A percentile compares a stretch with the other conserved stretches of the same genome.
Conservation (phyloP, 2,113 vertebrate genomes). For the Amia ocellicauda region DNA sequence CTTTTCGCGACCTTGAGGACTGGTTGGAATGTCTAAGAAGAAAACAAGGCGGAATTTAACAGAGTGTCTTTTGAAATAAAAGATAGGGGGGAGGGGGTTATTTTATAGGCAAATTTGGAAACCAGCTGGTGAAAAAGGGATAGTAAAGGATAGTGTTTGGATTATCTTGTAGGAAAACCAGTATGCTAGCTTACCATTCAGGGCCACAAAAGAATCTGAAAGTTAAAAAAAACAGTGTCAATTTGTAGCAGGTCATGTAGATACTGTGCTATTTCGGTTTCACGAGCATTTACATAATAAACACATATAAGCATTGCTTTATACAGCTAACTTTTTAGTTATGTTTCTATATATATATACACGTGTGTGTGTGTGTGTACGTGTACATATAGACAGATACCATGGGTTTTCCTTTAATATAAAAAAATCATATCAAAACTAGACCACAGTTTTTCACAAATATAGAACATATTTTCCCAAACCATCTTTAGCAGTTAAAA, state of each 20-base stretch:
- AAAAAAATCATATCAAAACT: too few relatives aligned
- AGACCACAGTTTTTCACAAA: too few relatives aligned
- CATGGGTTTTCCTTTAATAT: too few relatives aligned
- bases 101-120: conserved; percentile 12
- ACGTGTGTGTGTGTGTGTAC: conserved; percentile 1
- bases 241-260: too few relatives aligned
- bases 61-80: conserved; percentile 11
- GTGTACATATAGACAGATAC: too few relatives aligned
- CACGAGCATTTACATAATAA: too few relatives aligned
- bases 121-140: not conserved
- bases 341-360: not conserved
- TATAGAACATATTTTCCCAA: too few relatives aligned
- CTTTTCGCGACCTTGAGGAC: conserved; percentile 84
- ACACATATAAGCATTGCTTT: conserved; percentile 33
- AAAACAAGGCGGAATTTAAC: conserved; percentile 61
- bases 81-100: conserved; percentile 45
- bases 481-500: too few relatives aligned
- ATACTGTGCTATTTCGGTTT: too few relatives aligned
- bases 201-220: conserved; percentile 93
- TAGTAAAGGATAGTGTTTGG: not conserved
- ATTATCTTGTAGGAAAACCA: not conserved
- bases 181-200: conserved; percentile 85
- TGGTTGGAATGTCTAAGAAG: conserved; percentile 84
- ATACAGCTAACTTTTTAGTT: too few relatives aligned
- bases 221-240: conserved; percentile 52